Percentiles rank a stretch among this genome's conserved stretches.
phyloP scores from a whole-genome alignment of 2,888 invertebrate genomes.

The Gymnoscelis rufifasciata region DNA sequence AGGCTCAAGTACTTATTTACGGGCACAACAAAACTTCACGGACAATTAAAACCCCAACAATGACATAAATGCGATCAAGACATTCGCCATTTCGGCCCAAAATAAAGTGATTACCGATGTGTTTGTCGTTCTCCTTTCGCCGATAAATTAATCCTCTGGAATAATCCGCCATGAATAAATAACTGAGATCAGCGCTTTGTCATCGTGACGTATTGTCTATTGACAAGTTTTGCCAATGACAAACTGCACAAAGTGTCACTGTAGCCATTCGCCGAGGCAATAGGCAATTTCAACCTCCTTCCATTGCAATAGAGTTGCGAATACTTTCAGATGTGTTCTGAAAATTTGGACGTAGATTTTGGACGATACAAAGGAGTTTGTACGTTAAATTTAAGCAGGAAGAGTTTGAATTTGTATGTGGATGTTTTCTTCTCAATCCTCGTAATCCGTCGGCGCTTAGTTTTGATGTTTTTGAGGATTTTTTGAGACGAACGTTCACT shows the following conservation, averaged over 20 bases:
- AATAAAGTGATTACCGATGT: slow-evolving; percentile 62
- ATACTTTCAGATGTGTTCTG: not conserved
- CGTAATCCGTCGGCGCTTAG: slow-evolving; percentile 73
- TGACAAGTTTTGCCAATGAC: slow-evolving; percentile 56
- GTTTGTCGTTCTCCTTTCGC: slow-evolving; percentile 62
- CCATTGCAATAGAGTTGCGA: not conserved
- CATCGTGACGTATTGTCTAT: slow-evolving; percentile 67
- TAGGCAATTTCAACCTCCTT: slow-evolving; percentile 10
- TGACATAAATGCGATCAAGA: slow-evolving; percentile 60
- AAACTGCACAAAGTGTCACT: slow-evolving; percentile 12
- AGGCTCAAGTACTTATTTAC: slow-evolving; percentile 25
- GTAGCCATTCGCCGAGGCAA: not conserved
- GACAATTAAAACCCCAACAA: slow-evolving; percentile 59
- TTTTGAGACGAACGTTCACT: slow-evolving; percentile 59
- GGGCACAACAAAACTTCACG: slow-evolving; percentile 46
- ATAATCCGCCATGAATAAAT: slow-evolving; percentile 76
- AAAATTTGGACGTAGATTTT: slow-evolving; percentile 12
- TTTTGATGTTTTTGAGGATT: slow-evolving; percentile 68
- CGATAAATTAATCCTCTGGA: slow-evolving; percentile 52
- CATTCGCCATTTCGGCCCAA: slow-evolving; percentile 41
- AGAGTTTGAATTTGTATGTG: slow-evolving; percentile 16
- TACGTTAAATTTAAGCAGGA: slow-evolving; percentile 13
- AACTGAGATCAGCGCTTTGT: slow-evolving; percentile 65
- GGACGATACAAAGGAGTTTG: slow-evolving; percentile 21
- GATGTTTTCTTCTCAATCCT: slow-evolving; percentile 16